These are phyloP conservation scores for Tringa solitaria DNA, from an alignment of 2,113 vertebrate genomes.

Conservation along the genomic window DNA sequence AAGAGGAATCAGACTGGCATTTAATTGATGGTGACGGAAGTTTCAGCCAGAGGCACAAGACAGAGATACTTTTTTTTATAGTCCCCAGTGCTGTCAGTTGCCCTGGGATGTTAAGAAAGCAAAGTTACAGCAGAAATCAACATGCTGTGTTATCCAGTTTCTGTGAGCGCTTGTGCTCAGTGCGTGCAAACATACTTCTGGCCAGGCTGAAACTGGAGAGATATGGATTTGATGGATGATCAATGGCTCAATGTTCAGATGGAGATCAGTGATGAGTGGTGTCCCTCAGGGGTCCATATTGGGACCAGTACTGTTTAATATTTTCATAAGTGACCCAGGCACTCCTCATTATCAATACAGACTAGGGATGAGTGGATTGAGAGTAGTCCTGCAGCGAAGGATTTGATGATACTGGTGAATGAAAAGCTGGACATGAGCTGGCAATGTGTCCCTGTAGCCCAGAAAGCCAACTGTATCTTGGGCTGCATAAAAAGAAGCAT, in stretches of 20 bases:
- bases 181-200: background rate
- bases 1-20: background rate
- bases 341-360: background rate
- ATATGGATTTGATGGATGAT: background rate
- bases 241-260: background rate
- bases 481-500: background rate
- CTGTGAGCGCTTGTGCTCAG: background rate
- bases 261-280: background rate
- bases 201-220: background rate
- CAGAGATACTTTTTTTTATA: background rate
- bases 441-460: background rate
- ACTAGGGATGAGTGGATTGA: background rate
- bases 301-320: background rate
- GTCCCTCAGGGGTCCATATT: background rate
- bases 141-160: background rate
- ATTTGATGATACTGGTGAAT: background rate
- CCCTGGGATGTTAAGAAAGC: background rate
- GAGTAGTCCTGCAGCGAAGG: background rate
- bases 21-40: background rate
- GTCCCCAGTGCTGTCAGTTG: background rate
- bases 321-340: background rate
- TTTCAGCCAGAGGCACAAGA: background rate
- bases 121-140: background rate
- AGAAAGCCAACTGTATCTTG: background rate
- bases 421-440: background rate